These are phyloP conservation scores for Sternarchorhynchus goeldii DNA, from an alignment of 2,797 vertebrate genomes.

Conservation along the genomic window DNA sequence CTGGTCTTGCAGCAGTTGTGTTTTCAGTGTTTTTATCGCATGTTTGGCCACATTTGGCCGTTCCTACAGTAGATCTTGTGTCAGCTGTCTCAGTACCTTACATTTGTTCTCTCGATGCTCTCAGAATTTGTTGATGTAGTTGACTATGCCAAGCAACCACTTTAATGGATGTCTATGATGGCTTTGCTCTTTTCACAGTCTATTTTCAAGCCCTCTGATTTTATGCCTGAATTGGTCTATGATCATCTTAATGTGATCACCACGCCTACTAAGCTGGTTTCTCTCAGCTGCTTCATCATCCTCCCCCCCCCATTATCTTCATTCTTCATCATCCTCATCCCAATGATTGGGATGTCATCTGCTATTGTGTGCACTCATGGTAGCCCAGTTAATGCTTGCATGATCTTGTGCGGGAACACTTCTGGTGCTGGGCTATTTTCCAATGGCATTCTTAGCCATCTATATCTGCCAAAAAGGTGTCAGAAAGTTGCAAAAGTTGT, in stretches of 20 bases:
- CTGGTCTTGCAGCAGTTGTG: background rate
- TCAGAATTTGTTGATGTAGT: background rate
- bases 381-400: background rate
- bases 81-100: slow-evolving; percentile 45
- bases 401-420: slow-evolving; percentile 1
- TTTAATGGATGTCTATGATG: slow-evolving; percentile 4
- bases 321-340: too few species aligned
- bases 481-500: slow-evolving; percentile 9
- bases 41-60: slow-evolving; percentile 1
- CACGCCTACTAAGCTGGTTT: background rate
- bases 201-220: background rate
- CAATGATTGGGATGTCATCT: background rate
- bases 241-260: slow-evolving; percentile 11
- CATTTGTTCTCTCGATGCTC: background rate
- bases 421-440: background rate
- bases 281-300: too few species aligned
- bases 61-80: slow-evolving; percentile 34
- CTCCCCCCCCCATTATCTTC: too few species aligned
- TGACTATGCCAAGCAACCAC: background rate
- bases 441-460: slow-evolving; percentile 20
- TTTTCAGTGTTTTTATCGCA: slow-evolving; percentile 31
- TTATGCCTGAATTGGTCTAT: background rate
- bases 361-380: background rate
- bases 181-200: background rate
- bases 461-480: slow-evolving; percentile 7